phyloP scores from a whole-genome alignment of 2,113 vertebrate species.

The Deroptyus accipitrinus region DNA sequence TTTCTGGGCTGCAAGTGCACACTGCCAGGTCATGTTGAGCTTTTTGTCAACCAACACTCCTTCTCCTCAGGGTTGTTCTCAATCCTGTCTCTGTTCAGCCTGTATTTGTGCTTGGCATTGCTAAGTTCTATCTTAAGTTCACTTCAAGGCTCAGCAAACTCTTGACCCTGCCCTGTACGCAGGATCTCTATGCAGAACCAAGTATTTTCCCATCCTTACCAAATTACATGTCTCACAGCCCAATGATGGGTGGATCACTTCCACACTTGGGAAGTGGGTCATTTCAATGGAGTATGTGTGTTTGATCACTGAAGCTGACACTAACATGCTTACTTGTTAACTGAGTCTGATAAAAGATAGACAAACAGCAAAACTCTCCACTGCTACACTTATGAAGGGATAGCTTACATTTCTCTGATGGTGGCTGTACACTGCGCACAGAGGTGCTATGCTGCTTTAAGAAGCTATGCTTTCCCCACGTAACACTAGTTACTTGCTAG shows the following conservation, averaged over 20 bases:
- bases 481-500: background rate
- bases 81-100: background rate
- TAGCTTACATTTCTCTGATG: background rate
- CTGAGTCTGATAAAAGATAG: background rate
- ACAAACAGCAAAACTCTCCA: background rate
- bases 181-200: background rate
- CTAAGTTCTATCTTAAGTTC: background rate
- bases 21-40: background rate
- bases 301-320: background rate
- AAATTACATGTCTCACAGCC: background rate
- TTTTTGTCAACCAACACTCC: background rate
- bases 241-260: background rate
- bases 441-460: background rate
- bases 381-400: background rate
- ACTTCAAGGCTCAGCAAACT: background rate
- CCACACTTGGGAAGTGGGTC: background rate
- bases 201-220: background rate
- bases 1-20: background rate
- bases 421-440: background rate
- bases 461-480: background rate
- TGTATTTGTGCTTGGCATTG: background rate
- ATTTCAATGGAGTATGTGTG: background rate
- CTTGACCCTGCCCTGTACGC: background rate
- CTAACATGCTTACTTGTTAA: background rate
- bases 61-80: background rate